A percentile compares a stretch with the other conserved stretches of the same genome.
Evolutionary conservation across 2,888 invertebrate genomes (phyloP).

Genomic region (Stegana nigrithorax): DNA sequence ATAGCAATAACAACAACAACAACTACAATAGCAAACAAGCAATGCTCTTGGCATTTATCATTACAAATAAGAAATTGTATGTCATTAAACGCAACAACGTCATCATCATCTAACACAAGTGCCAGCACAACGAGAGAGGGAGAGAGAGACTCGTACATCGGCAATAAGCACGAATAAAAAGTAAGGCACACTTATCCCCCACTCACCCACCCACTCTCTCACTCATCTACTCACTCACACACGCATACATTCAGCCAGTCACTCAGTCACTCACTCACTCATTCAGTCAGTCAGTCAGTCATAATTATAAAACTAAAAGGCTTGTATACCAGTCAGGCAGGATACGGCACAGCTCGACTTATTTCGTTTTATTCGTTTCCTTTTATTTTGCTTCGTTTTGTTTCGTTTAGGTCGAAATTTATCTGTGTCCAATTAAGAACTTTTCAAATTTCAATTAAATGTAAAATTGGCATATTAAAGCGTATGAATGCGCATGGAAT

Average conservation of each 20-base stretch:
- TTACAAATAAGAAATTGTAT: neutral
- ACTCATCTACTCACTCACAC: no score
- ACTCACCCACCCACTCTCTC: no score
- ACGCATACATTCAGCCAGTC: no score
- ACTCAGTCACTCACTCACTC: no score
- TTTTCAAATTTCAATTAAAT: constrained; percentile 64
- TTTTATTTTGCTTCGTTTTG: neutral
- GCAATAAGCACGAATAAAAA: neutral
- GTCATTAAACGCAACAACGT: neutral
- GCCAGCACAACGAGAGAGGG: neutral
- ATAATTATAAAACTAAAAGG: constrained; percentile 13
- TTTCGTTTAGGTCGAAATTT: constrained; percentile 40
- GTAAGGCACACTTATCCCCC: no score
- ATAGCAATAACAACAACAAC: neutral
- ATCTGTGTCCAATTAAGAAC: constrained; percentile 60
- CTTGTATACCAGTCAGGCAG: no score
- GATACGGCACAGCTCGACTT: neutral
- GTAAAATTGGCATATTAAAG: constrained; percentile 59
- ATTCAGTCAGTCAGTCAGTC: neutral
- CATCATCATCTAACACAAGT: neutral
- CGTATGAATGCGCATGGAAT: constrained; percentile 37
- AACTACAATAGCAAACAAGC: neutral
- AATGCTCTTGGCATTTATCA: constrained; percentile 13
- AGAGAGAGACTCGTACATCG: neutral
- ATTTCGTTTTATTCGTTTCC: neutral